Conservation (phyloP, 30 jellyfish, hydroid and myxozoan species). For the Hydractinia echinata region DNA sequence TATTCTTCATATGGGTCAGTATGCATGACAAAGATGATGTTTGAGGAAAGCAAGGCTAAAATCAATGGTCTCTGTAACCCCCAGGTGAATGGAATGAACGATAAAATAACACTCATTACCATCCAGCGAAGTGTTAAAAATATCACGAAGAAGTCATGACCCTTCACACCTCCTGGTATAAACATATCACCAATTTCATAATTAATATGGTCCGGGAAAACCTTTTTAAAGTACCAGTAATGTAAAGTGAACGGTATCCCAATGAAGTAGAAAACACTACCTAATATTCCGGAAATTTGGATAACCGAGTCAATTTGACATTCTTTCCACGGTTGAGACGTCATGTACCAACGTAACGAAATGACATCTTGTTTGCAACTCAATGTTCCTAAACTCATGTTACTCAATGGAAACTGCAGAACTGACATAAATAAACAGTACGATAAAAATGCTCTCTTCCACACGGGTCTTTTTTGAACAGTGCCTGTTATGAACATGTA, state of each 20-base stretch:
- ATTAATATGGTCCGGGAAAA: slow-evolving; percentile 66
- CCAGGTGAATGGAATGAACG: slow-evolving; percentile 90
- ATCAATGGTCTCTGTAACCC: slow-evolving; percentile 79
- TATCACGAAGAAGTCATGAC: slow-evolving; percentile 49
- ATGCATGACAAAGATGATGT: slow-evolving; percentile 55
- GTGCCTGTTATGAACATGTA: slow-evolving; percentile 81
- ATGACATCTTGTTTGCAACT: slow-evolving; percentile 84
- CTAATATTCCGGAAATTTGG: slow-evolving; percentile 85
- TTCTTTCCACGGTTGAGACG: slow-evolving; percentile 98
- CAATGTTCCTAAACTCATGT: slow-evolving; percentile 91
- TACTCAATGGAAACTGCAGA: slow-evolving; percentile 90
- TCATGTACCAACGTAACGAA: slow-evolving; percentile 66
- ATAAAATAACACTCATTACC: slow-evolving; percentile 65
- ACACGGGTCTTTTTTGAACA: slow-evolving; percentile 89
- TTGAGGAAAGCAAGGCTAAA: slow-evolving; percentile 61
- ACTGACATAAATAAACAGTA: slow-evolving; percentile 86
- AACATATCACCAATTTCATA: slow-evolving; percentile 74
- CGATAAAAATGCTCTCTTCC: slow-evolving; percentile 85
- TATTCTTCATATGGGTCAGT: slow-evolving; percentile 80
- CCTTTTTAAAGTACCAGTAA: slow-evolving; percentile 77
- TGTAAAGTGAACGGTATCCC: slow-evolving; percentile 94
- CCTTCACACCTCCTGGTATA: slow-evolving; percentile 87
- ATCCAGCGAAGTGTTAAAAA: slow-evolving; percentile 93
- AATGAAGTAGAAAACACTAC: slow-evolving; percentile 74
- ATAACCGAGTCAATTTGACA: slow-evolving; percentile 66